Conservation (phyloP, 2,797 vertebrate genomes). For the Sebastolobus alascanus region DNA sequence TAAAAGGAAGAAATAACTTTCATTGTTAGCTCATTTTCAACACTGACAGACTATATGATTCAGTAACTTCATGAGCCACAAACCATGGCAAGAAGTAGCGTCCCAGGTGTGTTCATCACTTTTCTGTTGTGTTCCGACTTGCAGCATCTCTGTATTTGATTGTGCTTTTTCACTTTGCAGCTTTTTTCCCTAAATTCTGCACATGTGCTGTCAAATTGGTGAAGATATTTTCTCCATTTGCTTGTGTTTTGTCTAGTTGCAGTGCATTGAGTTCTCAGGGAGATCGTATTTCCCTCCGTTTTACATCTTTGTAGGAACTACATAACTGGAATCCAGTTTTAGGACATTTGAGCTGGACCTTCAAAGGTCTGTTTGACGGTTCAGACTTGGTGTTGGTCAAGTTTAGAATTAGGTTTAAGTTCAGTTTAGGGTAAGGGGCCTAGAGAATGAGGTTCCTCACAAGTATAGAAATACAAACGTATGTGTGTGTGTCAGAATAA, state of each 20-base stretch:
- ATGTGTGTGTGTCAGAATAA: too few relatives aligned
- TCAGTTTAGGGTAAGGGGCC: background rate
- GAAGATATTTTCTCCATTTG: background rate
- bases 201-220: background rate
- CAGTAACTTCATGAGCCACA: background rate
- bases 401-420: background rate
- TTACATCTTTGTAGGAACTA: background rate
- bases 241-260: background rate
- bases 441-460: background rate
- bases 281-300: background rate
- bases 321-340: slow-evolving; percentile 11
- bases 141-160: background rate
- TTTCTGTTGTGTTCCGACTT: background rate
- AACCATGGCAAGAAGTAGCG: background rate
- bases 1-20: too few relatives aligned
- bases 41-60: background rate
- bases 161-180: background rate
- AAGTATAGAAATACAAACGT: background rate
- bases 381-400: background rate
- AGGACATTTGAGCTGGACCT: background rate
- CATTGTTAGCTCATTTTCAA: background rate
- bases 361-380: background rate
- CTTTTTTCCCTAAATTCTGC: background rate
- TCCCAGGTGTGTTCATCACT: too few relatives aligned
- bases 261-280: background rate